Conservation (phyloP, 2,888 invertebrate species). For the Electrophaes corylata region DNA sequence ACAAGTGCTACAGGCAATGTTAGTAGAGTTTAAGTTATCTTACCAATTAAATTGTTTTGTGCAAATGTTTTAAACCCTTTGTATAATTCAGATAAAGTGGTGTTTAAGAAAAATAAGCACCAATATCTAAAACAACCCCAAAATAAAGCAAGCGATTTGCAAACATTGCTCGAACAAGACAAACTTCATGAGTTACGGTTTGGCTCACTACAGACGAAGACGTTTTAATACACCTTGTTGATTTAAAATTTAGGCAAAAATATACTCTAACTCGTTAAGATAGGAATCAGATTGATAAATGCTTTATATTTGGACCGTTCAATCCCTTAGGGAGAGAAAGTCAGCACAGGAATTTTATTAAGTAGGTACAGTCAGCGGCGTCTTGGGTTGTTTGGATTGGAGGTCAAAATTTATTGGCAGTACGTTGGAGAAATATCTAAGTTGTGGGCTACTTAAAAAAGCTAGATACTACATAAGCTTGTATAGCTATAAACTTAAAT, state of each 20-base stretch:
- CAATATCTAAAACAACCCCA: slow-evolving; percentile 15
- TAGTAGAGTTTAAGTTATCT: too few relatives aligned
- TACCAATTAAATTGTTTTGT: not conserved
- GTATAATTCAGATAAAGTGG: not conserved
- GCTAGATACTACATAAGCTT: not conserved
- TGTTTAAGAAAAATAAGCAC: slow-evolving; percentile 15
- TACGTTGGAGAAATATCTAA: slow-evolving; percentile 35
- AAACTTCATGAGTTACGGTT: slow-evolving; percentile 42
- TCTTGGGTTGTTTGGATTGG: slow-evolving; percentile 42
- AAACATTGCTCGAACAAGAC: slow-evolving; percentile 41
- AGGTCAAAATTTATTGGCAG: slow-evolving; percentile 41
- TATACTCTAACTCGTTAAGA: not conserved
- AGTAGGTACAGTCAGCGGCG: slow-evolving; percentile 41
- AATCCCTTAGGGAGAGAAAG: slow-evolving; percentile 38
- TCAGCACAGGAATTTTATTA: slow-evolving; percentile 43
- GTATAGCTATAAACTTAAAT: not conserved
- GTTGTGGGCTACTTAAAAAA: slow-evolving; percentile 11
- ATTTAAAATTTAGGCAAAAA: slow-evolving; percentile 16
- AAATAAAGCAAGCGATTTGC: slow-evolving; percentile 39
- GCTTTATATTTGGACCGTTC: slow-evolving; percentile 17
- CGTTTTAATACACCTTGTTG: slow-evolving; percentile 29
- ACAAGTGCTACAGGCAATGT: too few relatives aligned
- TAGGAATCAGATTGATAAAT: slow-evolving; percentile 25
- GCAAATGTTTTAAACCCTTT: not conserved
- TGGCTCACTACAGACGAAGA: slow-evolving; percentile 24